Evolutionary conservation across 2,113 vertebrate genomes (phyloP).

Genomic region (Alligator sinensis): DNA sequence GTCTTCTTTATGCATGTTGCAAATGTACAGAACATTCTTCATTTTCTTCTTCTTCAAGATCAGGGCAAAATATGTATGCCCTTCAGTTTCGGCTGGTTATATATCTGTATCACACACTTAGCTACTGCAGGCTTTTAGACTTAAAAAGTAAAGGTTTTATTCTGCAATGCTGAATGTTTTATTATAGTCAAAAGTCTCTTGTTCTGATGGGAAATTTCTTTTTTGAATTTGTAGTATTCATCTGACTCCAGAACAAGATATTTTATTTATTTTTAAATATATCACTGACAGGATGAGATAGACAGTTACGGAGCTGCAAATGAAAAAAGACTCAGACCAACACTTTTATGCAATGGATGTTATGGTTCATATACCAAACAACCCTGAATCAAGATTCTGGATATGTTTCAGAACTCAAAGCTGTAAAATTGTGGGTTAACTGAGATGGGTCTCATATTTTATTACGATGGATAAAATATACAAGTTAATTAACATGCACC

Average conservation of each 20-base stretch:
- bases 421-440: constrained; percentile 29
- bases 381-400: neutral
- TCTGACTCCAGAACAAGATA: constrained; percentile 12
- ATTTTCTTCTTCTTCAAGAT: neutral
- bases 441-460: constrained; percentile 23
- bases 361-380: constrained; percentile 44
- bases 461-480: constrained; percentile 52
- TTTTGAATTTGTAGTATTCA: constrained; percentile 13
- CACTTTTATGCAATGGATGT: neutral
- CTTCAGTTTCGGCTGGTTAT: neutral
- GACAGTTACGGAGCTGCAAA: constrained; percentile 18
- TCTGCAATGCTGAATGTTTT: neutral
- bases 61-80: neutral
- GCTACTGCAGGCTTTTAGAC: constrained; percentile 20
- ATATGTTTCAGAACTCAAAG: constrained; percentile 46
- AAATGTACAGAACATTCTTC: neutral
- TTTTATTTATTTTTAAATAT: constrained; percentile 34
- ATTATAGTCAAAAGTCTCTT: neutral
- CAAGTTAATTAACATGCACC: constrained; percentile 34
- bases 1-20: neutral
- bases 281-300: constrained; percentile 7
- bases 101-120: neutral
- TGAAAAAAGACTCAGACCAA: constrained; percentile 25
- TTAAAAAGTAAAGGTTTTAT: neutral
- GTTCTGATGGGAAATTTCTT: neutral